Evolutionary conservation across 2,113 vertebrate species (phyloP), one percentile per base, ranked within the genome.

Genomic region (Urocolius indicus): DNA sequence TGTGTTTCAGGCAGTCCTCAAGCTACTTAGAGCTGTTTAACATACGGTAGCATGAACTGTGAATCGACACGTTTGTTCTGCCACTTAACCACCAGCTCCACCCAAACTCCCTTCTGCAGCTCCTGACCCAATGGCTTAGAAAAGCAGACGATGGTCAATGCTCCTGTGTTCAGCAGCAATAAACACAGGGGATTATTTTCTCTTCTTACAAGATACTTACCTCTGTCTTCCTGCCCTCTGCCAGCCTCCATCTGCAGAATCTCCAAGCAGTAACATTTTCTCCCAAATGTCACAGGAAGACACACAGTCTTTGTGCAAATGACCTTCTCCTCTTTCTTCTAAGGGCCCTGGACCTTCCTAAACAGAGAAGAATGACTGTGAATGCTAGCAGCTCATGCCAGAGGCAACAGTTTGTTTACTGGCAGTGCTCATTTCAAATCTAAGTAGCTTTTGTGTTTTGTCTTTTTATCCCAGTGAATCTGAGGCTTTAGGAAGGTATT

Each of bases 1-100:
- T 93, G 36, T 94, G 74, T 94, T 94, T 94, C 58, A 76, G 91
- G 55, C 77, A 83, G 80, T 59, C 54, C 81, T 94, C 46, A 63
- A 94, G 84, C 36, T 73, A 78, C 80, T 84, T 84, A 9, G 11
- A 80, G 30, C 71, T 76, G 73, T 46, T 95, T 69, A 92, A 94
- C 62, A 69, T 92, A 92, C 74, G 24, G 3, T 26, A 62, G 55
- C 84, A 94, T 74, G 77, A 94, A 82, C 77, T 89, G 48, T 87
- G 84, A 94, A 91, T 83, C 0, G 6, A 76, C 15, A 21, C 8
- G 21, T 76, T 89, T 96, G 77, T 91, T 94, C 89, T 87, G 55
- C 55, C 86, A 69, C 62, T 89, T 93, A 55, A 91, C 46, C 67
- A 83, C 55, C 79, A 73, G 23, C 49, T 92, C 62, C 9, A 22